Evolutionary conservation across 23 tunicate genomes (phyloP).

Genomic region (Diplosoma virens): DNA sequence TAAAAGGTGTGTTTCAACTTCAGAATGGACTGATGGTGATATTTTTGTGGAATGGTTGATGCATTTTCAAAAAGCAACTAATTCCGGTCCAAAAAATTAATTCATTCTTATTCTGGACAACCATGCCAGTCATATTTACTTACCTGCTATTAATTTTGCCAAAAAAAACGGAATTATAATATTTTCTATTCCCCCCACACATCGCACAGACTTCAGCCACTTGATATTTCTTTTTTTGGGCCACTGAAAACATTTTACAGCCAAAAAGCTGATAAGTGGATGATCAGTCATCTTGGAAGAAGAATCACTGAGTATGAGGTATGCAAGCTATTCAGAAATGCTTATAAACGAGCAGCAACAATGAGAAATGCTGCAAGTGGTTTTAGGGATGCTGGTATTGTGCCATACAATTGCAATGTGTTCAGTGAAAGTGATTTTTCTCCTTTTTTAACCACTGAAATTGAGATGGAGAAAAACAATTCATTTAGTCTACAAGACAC

Average conservation of each 20-base stretch:
- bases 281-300: slow-evolving; percentile 18
- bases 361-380: slow-evolving; percentile 35
- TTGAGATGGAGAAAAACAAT: not conserved
- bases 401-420: slow-evolving; percentile 1
- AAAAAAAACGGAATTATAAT: slow-evolving; percentile 15
- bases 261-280: slow-evolving; percentile 10
- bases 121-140: slow-evolving; percentile 28
- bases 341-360: slow-evolving; percentile 27
- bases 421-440: slow-evolving; percentile 22
- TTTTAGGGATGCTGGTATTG: slow-evolving; percentile 17
- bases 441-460: slow-evolving; percentile 10
- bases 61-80: slow-evolving; percentile 29
- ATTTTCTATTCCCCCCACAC: slow-evolving; percentile 31
- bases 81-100: not conserved
- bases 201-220: slow-evolving; percentile 45
- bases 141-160: slow-evolving; percentile 40
- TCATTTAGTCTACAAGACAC: not conserved
- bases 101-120: slow-evolving; percentile 30
- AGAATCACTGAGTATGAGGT: slow-evolving; percentile 14
- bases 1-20: slow-evolving; percentile 3
- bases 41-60: slow-evolving; percentile 30
- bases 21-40: slow-evolving; percentile 29
- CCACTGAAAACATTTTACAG: slow-evolving; percentile 38
- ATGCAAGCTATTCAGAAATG: slow-evolving; percentile 1
- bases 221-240: slow-evolving; percentile 42